Conservation (phyloP, 2,888 invertebrate species). For the Mythimna lalbum region DNA sequence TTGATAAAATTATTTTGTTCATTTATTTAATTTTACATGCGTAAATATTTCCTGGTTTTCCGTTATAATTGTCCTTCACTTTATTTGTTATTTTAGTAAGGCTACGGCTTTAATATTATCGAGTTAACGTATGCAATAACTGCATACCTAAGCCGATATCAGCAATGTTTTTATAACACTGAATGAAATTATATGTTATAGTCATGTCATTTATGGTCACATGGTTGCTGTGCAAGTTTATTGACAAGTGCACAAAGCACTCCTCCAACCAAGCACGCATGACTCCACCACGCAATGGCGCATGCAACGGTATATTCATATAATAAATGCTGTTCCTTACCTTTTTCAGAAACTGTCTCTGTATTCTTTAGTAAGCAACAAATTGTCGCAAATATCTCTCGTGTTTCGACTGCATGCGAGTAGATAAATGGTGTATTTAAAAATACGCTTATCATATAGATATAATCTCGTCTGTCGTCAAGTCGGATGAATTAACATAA, state of each 20-base stretch:
- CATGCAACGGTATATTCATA: conserved; percentile 61
- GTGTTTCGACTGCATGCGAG: conserved; percentile 15
- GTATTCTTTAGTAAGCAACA: conserved; percentile 24
- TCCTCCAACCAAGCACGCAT: conserved; percentile 44
- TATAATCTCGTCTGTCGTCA: conserved; percentile 19
- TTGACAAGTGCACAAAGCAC: conserved; percentile 45
- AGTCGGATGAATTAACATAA: conserved; percentile 47
- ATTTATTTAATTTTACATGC: not conserved
- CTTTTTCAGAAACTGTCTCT: conserved; percentile 49
- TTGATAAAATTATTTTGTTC: not conserved
- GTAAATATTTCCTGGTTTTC: not conserved
- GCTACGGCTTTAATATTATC: not conserved
- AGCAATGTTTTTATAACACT: conserved; percentile 11
- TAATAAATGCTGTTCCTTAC: conserved; percentile 61
- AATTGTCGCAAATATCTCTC: conserved; percentile 12
- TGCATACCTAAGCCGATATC: not conserved
- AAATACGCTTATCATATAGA: conserved; percentile 30
- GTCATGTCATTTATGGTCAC: conserved; percentile 21
- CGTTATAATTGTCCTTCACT: not conserved
- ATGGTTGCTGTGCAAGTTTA: conserved; percentile 42
- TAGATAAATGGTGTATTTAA: conserved; percentile 30
- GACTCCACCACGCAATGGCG: conserved; percentile 41
- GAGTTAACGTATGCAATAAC: not conserved
- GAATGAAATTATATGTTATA: not conserved
- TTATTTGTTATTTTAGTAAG: conserved; percentile 3